These are phyloP conservation scores for Orius insidiosus DNA, from an alignment of 1,140 invertebrate species.

Conservation along the genomic window DNA sequence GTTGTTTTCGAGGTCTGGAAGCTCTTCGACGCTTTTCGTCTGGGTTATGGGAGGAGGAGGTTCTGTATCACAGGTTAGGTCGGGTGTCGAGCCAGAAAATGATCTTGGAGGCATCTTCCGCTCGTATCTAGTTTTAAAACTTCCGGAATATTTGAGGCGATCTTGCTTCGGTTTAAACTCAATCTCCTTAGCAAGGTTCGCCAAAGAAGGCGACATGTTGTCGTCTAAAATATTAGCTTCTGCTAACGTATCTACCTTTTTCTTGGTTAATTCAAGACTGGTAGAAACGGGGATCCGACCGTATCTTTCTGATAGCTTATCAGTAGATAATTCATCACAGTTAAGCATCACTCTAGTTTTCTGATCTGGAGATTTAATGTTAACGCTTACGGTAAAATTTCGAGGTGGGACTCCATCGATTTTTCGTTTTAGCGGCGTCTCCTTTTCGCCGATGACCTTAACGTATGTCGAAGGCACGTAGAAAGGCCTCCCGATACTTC, in stretches of 20 bases:
- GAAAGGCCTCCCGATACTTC: constrained; percentile 29
- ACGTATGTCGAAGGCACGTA: constrained; percentile 34
- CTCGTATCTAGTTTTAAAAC: constrained; percentile 25
- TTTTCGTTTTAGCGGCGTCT: not conserved
- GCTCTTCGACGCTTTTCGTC: constrained; percentile 1
- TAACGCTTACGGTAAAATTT: constrained; percentile 14
- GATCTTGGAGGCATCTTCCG: constrained; percentile 13
- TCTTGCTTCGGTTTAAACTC: constrained; percentile 17
- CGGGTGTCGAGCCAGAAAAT: constrained; percentile 7
- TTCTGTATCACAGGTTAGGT: constrained; percentile 3
- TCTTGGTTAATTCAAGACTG: constrained; percentile 1
- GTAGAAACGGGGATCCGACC: not conserved
- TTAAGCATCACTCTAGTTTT: constrained; percentile 13
- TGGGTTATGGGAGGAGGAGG: not conserved
- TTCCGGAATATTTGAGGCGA: constrained; percentile 23
- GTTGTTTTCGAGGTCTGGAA: not conserved
- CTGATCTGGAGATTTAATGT: constrained; percentile 11
- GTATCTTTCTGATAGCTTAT: constrained; percentile 2
- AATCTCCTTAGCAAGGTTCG: constrained; percentile 21
- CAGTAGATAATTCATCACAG: constrained; percentile 6
- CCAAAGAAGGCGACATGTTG: constrained; percentile 19
- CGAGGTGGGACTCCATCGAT: not conserved
- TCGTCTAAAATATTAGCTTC: constrained; percentile 16
- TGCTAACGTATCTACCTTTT: constrained; percentile 5
- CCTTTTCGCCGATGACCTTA: constrained; percentile 17